Base-by-base conservation (phyloP, 2,113 vertebrate genomes). In the Chauna torquata region DNA sequence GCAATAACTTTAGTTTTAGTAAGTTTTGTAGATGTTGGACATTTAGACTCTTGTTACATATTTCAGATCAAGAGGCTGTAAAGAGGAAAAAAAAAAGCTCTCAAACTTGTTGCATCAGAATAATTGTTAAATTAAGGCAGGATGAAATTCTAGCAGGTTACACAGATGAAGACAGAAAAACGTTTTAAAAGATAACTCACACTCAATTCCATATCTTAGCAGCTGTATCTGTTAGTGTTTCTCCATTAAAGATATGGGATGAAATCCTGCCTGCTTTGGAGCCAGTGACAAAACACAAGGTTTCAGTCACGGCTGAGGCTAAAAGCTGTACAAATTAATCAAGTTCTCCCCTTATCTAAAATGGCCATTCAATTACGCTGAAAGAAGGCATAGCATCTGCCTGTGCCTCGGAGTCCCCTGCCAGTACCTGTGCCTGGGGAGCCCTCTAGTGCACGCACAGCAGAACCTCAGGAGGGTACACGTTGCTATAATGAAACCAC, bases 281-380 rank as follows among this genome's bases (percentile, higher is more conserved):
- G 61, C 15, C 16, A 7, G 11, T 69, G 36, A 23, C 8, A 70
- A 59, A 88, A 57, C 28, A 20, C 0, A 0, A 30, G 14, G 77
- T 88, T 77, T 62, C 76, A 50, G 58, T 28, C 34, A 38, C 0
- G 3, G 62, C 22, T 54, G 82, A 81, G 49, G 59, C 30, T 61
- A 34, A 80, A 88, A 76, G 23, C 66, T 54, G 15, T 30, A 32
- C 18, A 36, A 80, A 90, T 69, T 14, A 16, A 54, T 42, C 57
- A 20, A 27, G 11, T 61, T 74, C 36, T 61, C 69, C 16, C 70
- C 70, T 70, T 65, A 13, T 24, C 50, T 74, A 49, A 58, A 78
- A 45, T 3, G 40, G 7, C 6, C 15, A 16, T 58, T 90, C 70
- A 42, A 4, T 54, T 12, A 6, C 1, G 22, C 40, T 69, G 87